Conservation (phyloP, 2,888 invertebrate genomes). For the Phortica magna region DNA sequence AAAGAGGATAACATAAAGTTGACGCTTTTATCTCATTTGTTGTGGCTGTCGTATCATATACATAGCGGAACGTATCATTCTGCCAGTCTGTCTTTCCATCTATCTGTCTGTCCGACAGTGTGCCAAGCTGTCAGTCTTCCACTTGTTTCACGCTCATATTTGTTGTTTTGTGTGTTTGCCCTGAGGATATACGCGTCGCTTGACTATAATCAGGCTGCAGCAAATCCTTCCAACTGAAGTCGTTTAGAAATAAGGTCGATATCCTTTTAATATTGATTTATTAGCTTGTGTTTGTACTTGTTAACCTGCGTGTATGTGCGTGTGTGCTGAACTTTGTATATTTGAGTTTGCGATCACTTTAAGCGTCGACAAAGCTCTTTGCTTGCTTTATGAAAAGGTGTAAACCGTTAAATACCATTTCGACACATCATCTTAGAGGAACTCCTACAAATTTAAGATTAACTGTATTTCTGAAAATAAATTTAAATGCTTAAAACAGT, state of each 20-base stretch:
- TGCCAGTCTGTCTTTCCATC: constrained; percentile 14
- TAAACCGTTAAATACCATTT: no score
- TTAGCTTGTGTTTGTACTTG: constrained; percentile 1
- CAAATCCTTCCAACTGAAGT: constrained; percentile 21
- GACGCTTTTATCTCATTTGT: constrained; percentile 52
- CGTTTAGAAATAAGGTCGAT: constrained; percentile 46
- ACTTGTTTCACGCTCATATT: background rate
- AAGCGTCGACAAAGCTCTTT: constrained; percentile 49
- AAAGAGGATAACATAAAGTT: constrained; percentile 56
- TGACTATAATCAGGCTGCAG: constrained; percentile 42
- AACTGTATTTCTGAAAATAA: no score
- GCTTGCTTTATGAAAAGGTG: constrained; percentile 33
- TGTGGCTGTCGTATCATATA: constrained; percentile 15
- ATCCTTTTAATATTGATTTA: constrained; percentile 43
- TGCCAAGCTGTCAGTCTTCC: background rate
- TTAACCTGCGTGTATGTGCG: constrained; percentile 5
- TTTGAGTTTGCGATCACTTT: background rate
- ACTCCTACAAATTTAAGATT: no score
- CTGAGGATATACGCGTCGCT: constrained; percentile 20
- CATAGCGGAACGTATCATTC: constrained; percentile 39
- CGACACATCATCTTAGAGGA: no score
- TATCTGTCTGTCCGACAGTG: background rate
- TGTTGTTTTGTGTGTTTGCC: constrained; percentile 14
- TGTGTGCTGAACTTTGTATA: background rate
- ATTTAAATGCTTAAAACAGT: no score